Percentiles rank a stretch among this genome's conserved stretches.
These are phyloP conservation scores for Petromus typicus DNA, from an alignment of 2,113 vertebrate species.

Conservation along the genomic window DNA sequence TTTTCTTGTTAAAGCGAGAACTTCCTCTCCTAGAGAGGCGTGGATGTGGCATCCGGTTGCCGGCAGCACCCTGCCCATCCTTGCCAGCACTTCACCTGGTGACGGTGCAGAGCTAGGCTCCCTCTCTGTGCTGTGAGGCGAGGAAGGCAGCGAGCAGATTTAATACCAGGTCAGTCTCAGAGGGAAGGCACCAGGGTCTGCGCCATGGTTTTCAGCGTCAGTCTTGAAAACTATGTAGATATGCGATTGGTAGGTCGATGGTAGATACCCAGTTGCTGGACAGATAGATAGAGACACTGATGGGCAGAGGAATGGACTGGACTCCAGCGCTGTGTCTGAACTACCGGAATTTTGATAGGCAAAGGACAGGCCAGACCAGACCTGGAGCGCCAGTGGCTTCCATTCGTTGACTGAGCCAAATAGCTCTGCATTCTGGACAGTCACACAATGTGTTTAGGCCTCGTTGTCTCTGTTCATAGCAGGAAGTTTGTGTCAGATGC, in stretches of 20 bases:
- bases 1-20: not conserved
- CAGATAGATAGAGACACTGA: not conserved
- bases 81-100: not conserved
- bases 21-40: not conserved
- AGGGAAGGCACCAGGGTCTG: not conserved
- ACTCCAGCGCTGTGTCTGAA: not conserved
- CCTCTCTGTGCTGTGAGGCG: not conserved
- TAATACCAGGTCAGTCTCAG: not conserved
- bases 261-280: not conserved
- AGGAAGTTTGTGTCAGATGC: not conserved
- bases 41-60: not conserved
- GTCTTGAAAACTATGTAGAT: not conserved
- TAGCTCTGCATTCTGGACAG: not conserved
- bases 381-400: not conserved
- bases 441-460: not conserved
- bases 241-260: not conserved
- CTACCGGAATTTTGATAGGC: not conserved
- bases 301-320: not conserved
- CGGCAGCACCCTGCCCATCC: not conserved
- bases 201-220: not conserved
- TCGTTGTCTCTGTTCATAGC: not conserved
- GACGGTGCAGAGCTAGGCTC: not conserved
- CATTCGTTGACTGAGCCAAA: rapidly evolving
- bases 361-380: not conserved
- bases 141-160: not conserved